A percentile compares a stretch with the other conserved stretches of the same genome.
These are phyloP conservation scores for Agrilus planipennis DNA, from an alignment of 1,140 invertebrate genomes.

Conservation along the genomic window DNA sequence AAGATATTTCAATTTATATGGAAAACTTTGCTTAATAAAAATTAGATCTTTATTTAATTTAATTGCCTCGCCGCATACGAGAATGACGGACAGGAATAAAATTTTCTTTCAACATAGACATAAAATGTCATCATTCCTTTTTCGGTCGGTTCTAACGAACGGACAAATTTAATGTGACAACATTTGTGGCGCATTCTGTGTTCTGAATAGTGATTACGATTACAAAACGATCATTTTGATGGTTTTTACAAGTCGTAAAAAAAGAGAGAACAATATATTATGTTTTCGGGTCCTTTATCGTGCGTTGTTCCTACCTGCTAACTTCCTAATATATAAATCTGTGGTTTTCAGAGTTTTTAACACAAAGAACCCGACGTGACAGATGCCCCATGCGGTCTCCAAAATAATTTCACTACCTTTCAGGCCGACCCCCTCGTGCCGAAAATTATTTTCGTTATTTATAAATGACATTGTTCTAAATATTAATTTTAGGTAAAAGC, in stretches of 20 bases:
- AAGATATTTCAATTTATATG: too few relatives aligned
- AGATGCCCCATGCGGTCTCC: slow-evolving; percentile 8
- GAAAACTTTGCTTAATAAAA: too few relatives aligned
- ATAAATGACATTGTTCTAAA: too few relatives aligned
- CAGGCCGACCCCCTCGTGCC: background rate
- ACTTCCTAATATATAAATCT: slow-evolving; percentile 11
- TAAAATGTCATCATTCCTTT: too few relatives aligned
- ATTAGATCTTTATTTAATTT: too few relatives aligned
- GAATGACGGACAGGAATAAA: too few relatives aligned
- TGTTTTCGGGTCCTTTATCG: slow-evolving; percentile 4
- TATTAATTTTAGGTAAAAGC: too few relatives aligned
- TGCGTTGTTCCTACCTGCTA: slow-evolving; percentile 8
- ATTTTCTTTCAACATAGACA: too few relatives aligned
- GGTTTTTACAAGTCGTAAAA: slow-evolving; percentile 16
- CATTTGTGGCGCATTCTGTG: slow-evolving; percentile 6
- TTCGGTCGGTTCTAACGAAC: too few relatives aligned
- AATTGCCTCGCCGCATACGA: too few relatives aligned
- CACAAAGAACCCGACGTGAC: slow-evolving; percentile 11
- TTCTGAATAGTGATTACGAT: slow-evolving; percentile 9
- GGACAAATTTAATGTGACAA: slow-evolving; percentile 15
- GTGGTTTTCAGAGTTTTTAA: slow-evolving; percentile 13
- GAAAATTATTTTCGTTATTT: too few relatives aligned
- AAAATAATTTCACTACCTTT: slow-evolving; percentile 2
- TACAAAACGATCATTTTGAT: slow-evolving; percentile 15
- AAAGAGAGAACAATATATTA: slow-evolving; percentile 10